Conservation (phyloP, 1,140 invertebrate species). For the Drosophila serrata region DNA sequence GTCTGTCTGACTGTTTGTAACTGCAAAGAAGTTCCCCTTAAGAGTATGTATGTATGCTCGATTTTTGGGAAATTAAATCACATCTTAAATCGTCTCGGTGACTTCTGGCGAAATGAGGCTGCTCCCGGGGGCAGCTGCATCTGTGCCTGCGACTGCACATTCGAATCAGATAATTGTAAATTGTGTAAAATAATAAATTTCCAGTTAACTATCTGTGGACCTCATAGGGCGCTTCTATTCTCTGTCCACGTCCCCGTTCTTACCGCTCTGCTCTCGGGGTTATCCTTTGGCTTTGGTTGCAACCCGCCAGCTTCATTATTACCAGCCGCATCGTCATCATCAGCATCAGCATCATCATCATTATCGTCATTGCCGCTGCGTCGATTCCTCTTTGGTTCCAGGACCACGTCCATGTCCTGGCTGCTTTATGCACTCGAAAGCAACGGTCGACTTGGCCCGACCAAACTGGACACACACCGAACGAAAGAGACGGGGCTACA, state of each 20-base stretch:
- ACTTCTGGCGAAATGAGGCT: slow-evolving; percentile 59
- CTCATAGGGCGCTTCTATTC: slow-evolving; percentile 76
- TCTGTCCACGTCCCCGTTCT: neutral
- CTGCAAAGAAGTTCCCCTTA: slow-evolving; percentile 17
- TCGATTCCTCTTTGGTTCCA: slow-evolving; percentile 37
- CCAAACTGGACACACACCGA: slow-evolving; percentile 51
- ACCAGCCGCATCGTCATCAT: slow-evolving; percentile 7
- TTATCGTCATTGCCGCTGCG: slow-evolving; percentile 18
- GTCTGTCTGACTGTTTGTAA: slow-evolving; percentile 15
- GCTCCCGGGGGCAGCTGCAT: slow-evolving; percentile 36
- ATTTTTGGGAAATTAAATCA: slow-evolving; percentile 69
- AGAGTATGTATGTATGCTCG: slow-evolving; percentile 10
- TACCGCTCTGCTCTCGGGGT: neutral
- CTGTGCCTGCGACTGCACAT: slow-evolving; percentile 64
- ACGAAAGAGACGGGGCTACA: slow-evolving; percentile 33
- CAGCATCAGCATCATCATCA: slow-evolving; percentile 11
- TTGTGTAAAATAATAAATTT: slow-evolving; percentile 84
- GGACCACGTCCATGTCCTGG: slow-evolving; percentile 56
- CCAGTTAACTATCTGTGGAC: slow-evolving; percentile 80
- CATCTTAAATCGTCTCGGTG: slow-evolving; percentile 68
- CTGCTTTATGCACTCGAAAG: slow-evolving; percentile 51
- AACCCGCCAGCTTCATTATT: slow-evolving; percentile 29
- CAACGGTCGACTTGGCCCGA: slow-evolving; percentile 49
- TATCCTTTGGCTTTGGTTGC: slow-evolving; percentile 25
- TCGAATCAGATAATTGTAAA: slow-evolving; percentile 84